Evolutionary conservation across 2,888 invertebrate genomes (phyloP).

Genomic region (Stratiomys singularior): DNA sequence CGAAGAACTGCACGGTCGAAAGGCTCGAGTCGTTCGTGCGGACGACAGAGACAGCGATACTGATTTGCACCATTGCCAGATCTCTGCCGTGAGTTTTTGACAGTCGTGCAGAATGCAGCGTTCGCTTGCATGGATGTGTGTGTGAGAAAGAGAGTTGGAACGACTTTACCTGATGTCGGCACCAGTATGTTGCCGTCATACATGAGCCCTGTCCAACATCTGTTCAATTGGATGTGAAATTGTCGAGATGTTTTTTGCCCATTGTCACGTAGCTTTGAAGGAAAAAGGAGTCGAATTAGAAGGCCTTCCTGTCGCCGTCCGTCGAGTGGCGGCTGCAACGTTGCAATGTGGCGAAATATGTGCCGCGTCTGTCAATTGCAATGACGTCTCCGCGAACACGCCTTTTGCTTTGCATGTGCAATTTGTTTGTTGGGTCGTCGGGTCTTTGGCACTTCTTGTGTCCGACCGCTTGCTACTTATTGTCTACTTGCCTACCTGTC

Average conservation of each 20-base stretch:
- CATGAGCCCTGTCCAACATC: constrained; percentile 20
- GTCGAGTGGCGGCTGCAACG: neutral
- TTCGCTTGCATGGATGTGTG: neutral
- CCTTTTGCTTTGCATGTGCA: neutral
- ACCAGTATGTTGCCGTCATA: neutral
- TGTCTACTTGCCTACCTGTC: neutral
- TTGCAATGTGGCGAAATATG: constrained; percentile 5
- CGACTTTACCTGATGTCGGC: constrained; percentile 18
- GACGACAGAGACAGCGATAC: neutral
- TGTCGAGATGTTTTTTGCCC: constrained; percentile 18
- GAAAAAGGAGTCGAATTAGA: constrained; percentile 31
- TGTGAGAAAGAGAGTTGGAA: constrained; percentile 9
- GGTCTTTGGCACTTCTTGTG: neutral
- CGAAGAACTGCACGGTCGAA: constrained; percentile 25
- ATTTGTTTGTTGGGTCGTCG: constrained; percentile 2
- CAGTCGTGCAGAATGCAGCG: constrained; percentile 12
- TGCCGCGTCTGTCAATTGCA: neutral
- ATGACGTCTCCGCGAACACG: neutral
- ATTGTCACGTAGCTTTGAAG: constrained; percentile 8
- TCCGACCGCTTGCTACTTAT: neutral
- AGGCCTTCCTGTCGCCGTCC: neutral
- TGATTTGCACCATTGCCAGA: constrained; percentile 31
- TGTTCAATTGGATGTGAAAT: constrained; percentile 25
- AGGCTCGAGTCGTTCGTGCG: constrained; percentile 1
- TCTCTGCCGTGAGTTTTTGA: constrained; percentile 1